Base-by-base conservation (phyloP, 2,797 vertebrate species). In the Sphaeramia orbicularis region DNA sequence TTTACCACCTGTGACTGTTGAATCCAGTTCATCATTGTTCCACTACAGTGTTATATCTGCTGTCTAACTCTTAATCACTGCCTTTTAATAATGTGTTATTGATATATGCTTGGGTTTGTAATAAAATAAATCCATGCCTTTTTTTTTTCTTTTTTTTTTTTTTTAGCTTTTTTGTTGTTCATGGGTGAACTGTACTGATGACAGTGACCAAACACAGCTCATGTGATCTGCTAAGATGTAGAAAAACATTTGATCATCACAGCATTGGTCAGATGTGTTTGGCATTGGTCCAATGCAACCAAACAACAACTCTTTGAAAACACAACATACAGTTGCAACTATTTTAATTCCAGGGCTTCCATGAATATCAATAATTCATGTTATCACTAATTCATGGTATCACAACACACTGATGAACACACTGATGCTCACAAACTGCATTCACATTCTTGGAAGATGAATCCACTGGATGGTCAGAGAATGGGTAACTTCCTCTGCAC, bases 401-500 rank as follows among this genome's bases (percentile, higher is more conserved):
- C 15, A 13, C 40, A 27, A 42, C 2, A 30, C 15, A 21, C 24
- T 21, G 19, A 21, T 21, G n/a, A 14, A 43, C 4, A 48, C 47
- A 49, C 2, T n/a, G 47, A 27, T n/a, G 4, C 9, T 32, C 30
- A 19, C 18, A 16, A 15, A 27, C 10, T 35, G 24, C 16, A 44
- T 12, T 7, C 9, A 14, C 14, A 30, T 47, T 16, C 15, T 6
- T 27, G 6, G 10, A 10, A 9, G 7, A 12, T 11, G 10, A 60
- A 52, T 36, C 1, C 13, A 10, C 30, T 35, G 9, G 14, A 43
- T 15, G 4, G 9, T 12, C 56, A 16, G 18, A 42, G 19, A 21
- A 27, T 15, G 35, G 10, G 47, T 37, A 18, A 14, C 43, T 30
- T 21, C 30, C 53, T 51, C 51, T 50, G 47, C 60, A 24, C 13